Conservation (phyloP, 2,113 vertebrate genomes). For the Casuarius casuarius region DNA sequence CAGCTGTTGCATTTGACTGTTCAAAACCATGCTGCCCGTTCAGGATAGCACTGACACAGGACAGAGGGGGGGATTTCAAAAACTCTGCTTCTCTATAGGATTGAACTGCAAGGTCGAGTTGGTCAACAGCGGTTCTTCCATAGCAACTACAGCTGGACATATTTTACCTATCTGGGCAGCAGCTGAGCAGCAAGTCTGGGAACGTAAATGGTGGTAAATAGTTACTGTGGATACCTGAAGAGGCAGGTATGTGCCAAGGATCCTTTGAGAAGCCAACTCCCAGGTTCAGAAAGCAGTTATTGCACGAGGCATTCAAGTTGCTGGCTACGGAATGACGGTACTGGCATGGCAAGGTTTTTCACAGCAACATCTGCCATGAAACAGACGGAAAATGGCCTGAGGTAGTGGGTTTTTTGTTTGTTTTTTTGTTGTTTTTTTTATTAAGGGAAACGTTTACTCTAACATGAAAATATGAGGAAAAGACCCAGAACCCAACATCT, state of each 20-base stretch:
- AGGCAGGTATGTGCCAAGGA: fast-evolving
- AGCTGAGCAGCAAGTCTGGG: not conserved
- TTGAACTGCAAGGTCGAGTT: fast-evolving
- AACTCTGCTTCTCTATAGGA: not conserved
- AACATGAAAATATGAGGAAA: not conserved
- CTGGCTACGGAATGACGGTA: not conserved
- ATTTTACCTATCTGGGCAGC: fast-evolving
- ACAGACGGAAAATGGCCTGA: not conserved
- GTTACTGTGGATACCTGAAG: fast-evolving
- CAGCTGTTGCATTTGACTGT: not conserved
- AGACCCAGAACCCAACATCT: not conserved
- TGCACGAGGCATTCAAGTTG: fast-evolving
- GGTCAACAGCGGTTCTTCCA: not conserved
- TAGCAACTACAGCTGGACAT: fast-evolving
- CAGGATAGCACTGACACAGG: fast-evolving
- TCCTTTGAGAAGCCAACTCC: not conserved
- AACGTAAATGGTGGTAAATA: not conserved
- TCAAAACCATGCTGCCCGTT: not conserved
- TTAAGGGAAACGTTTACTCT: not conserved
- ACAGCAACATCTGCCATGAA: not conserved
- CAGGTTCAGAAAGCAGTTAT: not conserved
- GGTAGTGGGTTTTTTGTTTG: not conserved
- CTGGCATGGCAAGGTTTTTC: not conserved
- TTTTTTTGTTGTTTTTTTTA: not conserved
- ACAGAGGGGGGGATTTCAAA: not conserved